Conservation (phyloP, 2,797 vertebrate species). For the Poliocrania exsul region DNA sequence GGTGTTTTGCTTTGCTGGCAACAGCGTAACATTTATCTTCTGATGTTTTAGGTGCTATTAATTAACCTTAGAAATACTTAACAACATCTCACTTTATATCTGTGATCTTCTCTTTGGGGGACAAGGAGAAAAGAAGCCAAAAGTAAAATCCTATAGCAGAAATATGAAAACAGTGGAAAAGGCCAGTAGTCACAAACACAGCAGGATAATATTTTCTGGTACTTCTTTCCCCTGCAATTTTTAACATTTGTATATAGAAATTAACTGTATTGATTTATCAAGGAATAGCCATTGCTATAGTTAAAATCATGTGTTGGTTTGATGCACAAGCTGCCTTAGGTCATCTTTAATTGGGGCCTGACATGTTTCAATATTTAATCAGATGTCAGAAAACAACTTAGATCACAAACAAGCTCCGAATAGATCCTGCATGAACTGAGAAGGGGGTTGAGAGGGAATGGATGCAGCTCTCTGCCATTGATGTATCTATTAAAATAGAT, state of each 20-base stretch:
- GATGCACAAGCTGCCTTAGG: constrained; percentile 17
- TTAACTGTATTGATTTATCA: constrained; percentile 4
- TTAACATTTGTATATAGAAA: neutral
- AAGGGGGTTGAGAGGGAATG: neutral
- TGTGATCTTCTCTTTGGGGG: neutral
- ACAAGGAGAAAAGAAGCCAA: neutral
- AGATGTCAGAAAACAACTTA: constrained; percentile 3
- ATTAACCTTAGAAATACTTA: neutral
- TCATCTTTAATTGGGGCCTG: constrained; percentile 13
- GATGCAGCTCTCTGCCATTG: neutral
- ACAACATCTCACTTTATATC: neutral
- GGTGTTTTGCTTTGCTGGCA: neutral
- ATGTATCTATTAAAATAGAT: neutral
- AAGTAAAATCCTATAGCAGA: neutral
- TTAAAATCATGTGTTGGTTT: neutral
- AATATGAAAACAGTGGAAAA: neutral
- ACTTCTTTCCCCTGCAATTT: neutral
- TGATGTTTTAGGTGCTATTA: neutral
- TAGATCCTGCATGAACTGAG: neutral
- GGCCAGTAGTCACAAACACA: neutral
- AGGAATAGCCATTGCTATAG: neutral
- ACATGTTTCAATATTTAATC: neutral
- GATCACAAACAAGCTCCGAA: neutral
- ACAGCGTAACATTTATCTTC: neutral
- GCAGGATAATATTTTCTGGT: neutral